Base-by-base conservation (phyloP, 2,888 invertebrate genomes). In the Andrena marginata region DNA sequence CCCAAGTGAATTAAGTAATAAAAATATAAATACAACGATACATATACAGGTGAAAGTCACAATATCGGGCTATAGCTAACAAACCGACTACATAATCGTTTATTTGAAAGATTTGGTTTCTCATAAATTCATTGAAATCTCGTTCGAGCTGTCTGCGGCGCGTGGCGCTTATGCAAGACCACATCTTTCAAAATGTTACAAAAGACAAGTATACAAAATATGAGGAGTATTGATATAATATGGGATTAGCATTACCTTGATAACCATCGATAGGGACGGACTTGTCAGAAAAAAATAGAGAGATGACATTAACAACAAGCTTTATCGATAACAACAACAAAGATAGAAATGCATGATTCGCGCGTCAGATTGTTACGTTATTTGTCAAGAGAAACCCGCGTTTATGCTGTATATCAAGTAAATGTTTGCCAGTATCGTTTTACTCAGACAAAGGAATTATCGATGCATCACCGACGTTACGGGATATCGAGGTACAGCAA, bases 241-340 rank as follows among this genome's bases (percentile, higher is more conserved):
- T 93, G 93, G 93, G 94, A 94, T 94, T 94, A 93, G 94, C 93
- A 93, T 94, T 94, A 94, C 94, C 94, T 94, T 94, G 93, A 94
- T 92, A 93, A 94, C 94, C 94, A 94, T 94, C 94, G 94, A 94
- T 94, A 94, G 93, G 94, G 94, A 94, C 94, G 94, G 94, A 94
- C 94, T 94, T 93, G 94, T 94, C 93, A 93, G 94, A 94, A 94
- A 94, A 94, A 94, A 94, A 94, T 93, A 94, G 94, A 94, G 94
- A 94, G 93, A 94, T 93, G 93, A 94, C 93, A 93, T 93, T 93
- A 93, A 93, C 93, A 93, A 93, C 93, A 93, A 93, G 93, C 93
- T 93, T 93, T 89, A 93, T 93, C 91, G 93, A 91, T 93, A 91
- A 91, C 89, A 92, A 91, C 92, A 93, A 92, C 92, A 92, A 90